Evolutionary conservation across 2,888 invertebrate species (phyloP), one percentile per base, ranked within the genome.

Genomic region (Clusia tigrina): DNA sequence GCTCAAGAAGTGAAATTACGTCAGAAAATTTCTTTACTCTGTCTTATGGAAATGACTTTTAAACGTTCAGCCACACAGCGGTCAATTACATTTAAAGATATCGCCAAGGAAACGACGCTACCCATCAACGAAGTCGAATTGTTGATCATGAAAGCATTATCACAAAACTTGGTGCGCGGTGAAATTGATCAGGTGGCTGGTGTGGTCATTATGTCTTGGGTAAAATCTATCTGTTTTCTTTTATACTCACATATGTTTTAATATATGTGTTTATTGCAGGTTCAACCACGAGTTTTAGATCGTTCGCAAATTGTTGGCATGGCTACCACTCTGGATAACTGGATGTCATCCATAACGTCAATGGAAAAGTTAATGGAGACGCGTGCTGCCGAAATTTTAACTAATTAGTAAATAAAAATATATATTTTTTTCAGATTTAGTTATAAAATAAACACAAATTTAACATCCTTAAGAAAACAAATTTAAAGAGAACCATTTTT

Each of bases 11-110:
- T 90, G 1, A 90, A 90, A 76, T 85, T 98, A 69, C 85, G 94
- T 20, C 93, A 95, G 83, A 99, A 99, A 85, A 96, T 99, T 66
- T 95, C 95, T 0, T 87, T 99, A 20, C 86, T 99, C 17, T 96
- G 98, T 80, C 87, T 99, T 0, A 98, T 99, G 97, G 85, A 94
- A 91, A 96, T 98, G 95, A 96, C 98, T 0, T 96, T 98, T 80
- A 94, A 94, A 80, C 89, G 97, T 57, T 91, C 96, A 0, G 93
- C 96, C 0, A 94, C 94, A 56, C 90, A 94, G 71, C 86, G 92
- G 62, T 91, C 93, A 77, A 86, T 99, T 62, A 89, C 94, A 0
- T 99, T 99, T 84, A 87, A 88, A 0, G 97, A 98, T 81, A 97
- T 99, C 60, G 90, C 97, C 0, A 85, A 87, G 26, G 94, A 94